phyloP scores from a whole-genome alignment of 2,113 vertebrate species.

The Mustelus asterias region DNA sequence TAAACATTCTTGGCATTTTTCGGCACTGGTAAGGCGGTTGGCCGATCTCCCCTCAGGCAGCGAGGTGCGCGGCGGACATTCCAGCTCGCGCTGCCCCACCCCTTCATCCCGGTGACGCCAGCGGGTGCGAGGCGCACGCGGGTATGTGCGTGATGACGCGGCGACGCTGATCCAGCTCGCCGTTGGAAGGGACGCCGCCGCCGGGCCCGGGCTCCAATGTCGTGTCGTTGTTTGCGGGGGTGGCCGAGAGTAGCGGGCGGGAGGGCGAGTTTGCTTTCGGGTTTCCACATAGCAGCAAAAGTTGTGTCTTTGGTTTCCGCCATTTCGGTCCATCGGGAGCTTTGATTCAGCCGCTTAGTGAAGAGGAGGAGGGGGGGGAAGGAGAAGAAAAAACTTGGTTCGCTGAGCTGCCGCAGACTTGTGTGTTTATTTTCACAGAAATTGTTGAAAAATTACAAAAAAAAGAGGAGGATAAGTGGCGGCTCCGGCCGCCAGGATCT shows the following conservation, averaged over 20 bases:
- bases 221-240: constrained; percentile 17
- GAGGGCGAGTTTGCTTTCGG: background rate
- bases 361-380: background rate
- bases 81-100: background rate
- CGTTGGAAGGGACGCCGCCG: background rate
- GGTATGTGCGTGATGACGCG: background rate
- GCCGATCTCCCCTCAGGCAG: too few species aligned
- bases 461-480: background rate
- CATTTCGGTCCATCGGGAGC: background rate
- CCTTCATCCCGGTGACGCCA: background rate
- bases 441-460: background rate
- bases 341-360: background rate
- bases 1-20: background rate
- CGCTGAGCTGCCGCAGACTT: background rate
- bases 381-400: background rate
- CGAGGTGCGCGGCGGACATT: background rate
- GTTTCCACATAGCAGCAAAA: constrained; percentile 12
- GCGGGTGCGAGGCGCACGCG: background rate
- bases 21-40: too few species aligned
- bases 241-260: background rate
- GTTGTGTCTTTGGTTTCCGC: constrained; percentile 17
- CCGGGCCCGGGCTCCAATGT: background rate
- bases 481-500: background rate
- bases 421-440: background rate
- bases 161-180: background rate